Percentiles rank a stretch among this genome's conserved stretches.
Evolutionary conservation across 2,113 vertebrate genomes (phyloP).

Genomic region (Callionymus lyra): DNA sequence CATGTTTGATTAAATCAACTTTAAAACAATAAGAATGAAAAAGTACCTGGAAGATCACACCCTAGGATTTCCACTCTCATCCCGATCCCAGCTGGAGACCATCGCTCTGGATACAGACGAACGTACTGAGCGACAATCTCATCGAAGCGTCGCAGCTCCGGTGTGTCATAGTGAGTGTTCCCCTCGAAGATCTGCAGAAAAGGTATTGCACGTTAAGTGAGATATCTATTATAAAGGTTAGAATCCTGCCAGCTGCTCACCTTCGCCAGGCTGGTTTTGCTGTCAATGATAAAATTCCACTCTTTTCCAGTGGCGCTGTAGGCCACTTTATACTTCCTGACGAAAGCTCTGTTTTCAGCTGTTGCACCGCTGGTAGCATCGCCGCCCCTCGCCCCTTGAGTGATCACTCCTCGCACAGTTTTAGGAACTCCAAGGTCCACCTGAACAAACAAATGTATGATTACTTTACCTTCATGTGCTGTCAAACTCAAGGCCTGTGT

Average conservation of each 20-base stretch:
- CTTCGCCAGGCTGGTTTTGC: slow-evolving; percentile 82
- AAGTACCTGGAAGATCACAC: slow-evolving; percentile 90
- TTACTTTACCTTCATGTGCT: too few species aligned
- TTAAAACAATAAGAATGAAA: too few species aligned
- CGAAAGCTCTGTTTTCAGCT: slow-evolving; percentile 84
- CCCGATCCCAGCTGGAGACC: slow-evolving; percentile 94
- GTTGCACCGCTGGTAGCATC: slow-evolving; percentile 64
- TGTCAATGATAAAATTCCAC: slow-evolving; percentile 86
- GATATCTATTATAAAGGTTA: not conserved
- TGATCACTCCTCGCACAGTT: slow-evolving; percentile 81
- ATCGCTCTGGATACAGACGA: slow-evolving; percentile 84
- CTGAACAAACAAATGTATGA: slow-evolving; percentile 13
- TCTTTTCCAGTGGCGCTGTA: slow-evolving; percentile 83
- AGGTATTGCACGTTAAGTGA: not conserved
- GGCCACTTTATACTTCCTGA: slow-evolving; percentile 89
- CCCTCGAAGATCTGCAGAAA: slow-evolving; percentile 86
- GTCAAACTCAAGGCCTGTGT: too few species aligned
- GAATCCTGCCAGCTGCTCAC: slow-evolving; percentile 47
- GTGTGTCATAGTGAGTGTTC: slow-evolving; percentile 91
- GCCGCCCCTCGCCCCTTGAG: slow-evolving; percentile 87
- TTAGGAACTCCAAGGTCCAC: slow-evolving; percentile 81
- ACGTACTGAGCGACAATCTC: slow-evolving; percentile 79
- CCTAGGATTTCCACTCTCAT: slow-evolving; percentile 94
- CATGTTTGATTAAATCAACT: too few species aligned
- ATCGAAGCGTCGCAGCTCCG: slow-evolving; percentile 88